A percentile compares a stretch with the other conserved stretches of the same genome.
Evolutionary conservation across 2,797 vertebrate species (phyloP).

Genomic region (Scolopax bukidnonensis): DNA sequence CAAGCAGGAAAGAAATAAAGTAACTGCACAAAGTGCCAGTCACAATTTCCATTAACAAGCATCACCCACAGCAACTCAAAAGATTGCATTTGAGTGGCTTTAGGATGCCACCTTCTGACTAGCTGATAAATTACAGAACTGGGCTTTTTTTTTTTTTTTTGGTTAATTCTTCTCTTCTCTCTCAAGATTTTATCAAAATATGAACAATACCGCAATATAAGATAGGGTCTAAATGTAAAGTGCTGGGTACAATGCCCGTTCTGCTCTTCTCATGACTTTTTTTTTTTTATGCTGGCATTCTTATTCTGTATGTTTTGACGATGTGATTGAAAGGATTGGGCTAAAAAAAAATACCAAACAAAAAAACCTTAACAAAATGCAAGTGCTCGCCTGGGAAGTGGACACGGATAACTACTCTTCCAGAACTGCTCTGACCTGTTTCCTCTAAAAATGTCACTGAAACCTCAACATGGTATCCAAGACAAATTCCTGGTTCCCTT

Average conservation of each 20-base stretch:
- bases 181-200: not conserved
- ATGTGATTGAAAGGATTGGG: not conserved
- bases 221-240: not conserved
- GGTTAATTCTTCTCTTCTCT: not conserved
- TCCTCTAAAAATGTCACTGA: not conserved
- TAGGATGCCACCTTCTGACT: slow-evolving; percentile 42
- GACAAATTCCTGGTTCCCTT: not conserved
- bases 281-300: not conserved
- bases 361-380: not conserved
- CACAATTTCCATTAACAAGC: not conserved
- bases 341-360: not conserved
- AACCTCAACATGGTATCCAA: not conserved
- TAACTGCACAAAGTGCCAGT: not conserved
- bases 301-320: not conserved
- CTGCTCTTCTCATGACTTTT: not conserved
- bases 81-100: rapidly evolving
- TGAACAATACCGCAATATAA: rapidly evolving
- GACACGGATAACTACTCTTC: not conserved
- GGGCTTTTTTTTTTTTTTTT: rapidly evolving
- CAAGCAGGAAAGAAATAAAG: rapidly evolving
- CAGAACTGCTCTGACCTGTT: not conserved
- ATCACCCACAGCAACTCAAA: not conserved
- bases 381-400: rapidly evolving
- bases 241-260: not conserved
- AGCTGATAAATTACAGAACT: not conserved